phyloP scores from a whole-genome alignment of 1,140 invertebrate genomes.

The Cyclargus thomasi region DNA sequence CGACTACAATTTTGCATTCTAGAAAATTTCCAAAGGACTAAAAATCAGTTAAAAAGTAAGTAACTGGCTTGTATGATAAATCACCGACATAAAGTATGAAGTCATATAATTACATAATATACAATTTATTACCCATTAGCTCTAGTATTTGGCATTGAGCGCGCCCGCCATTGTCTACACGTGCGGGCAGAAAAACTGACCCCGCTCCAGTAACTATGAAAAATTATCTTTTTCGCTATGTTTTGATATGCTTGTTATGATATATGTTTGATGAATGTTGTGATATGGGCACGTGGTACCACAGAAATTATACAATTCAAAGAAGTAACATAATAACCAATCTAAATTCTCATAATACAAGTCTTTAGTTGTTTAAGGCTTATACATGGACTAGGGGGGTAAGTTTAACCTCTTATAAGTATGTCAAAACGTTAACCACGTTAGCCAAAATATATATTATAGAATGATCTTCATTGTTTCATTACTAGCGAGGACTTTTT shows the following conservation, averaged over 20 bases:
- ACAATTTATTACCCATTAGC: neutral
- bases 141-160: neutral
- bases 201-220: neutral
- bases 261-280: neutral
- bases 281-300: neutral
- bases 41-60: slow-evolving; percentile 27
- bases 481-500: too few relatives aligned
- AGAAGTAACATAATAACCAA: too few relatives aligned
- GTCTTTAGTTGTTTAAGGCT: too few relatives aligned
- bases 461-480: too few relatives aligned
- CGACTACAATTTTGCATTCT: too few relatives aligned
- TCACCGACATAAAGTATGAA: slow-evolving; percentile 25
- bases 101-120: neutral
- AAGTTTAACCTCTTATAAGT: too few relatives aligned
- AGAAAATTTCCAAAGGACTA: too few relatives aligned
- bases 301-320: too few relatives aligned
- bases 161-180: neutral
- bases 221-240: neutral
- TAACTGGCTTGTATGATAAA: slow-evolving; percentile 33
- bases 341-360: too few relatives aligned
- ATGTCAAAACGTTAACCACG: too few relatives aligned
- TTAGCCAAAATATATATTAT: too few relatives aligned
- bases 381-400: too few relatives aligned
- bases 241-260: neutral
- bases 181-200: slow-evolving; percentile 1